Base-by-base conservation (phyloP, 2,888 invertebrate genomes). In the Digitonthophagus gazella region DNA sequence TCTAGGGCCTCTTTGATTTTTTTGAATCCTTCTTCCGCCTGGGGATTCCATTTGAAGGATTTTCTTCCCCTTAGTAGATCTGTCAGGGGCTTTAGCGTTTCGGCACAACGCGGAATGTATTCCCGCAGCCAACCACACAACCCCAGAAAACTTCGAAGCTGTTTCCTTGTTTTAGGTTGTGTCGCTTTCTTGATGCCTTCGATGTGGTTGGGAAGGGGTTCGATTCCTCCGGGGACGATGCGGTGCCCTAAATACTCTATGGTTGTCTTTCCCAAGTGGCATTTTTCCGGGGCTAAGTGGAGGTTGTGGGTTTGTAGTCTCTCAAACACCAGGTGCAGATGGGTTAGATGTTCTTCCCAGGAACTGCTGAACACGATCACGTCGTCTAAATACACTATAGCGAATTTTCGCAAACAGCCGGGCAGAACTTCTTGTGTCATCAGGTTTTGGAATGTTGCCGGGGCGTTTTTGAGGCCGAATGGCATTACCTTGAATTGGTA, bases 401-500 rank as follows among this genome's bases (percentile, higher is more conserved):
- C 72, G 44, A 71, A 72, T 0, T 69, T 4, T 1, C 69, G 66
- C 1, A 75, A 22, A 28, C 72, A 73, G 0, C 76, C 76, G 0
- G 64, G 44, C 0, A 75, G 71, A 0, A 76, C 4, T 72, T 63
- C 73, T 8, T 73, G 72, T 11, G 75, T 70, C 75, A 78, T 77
- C 2, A 78, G 64, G 3, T 75, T 67, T 22, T 78, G 78, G 20
- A 79, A 79, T 0, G 76, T 76, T 3, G 72, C 28, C 1, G 28
- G 28, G 1, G 28, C 28, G 3, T 3, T 44, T 75, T n/a, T n/a
- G n/a, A n/a, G n/a, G n/a, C n/a, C n/a, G n/a, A n/a, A n/a, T n/a
- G n/a, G n/a, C n/a, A n/a, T 78, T 0, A 77, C 75, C 2, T 69
- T 65, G 54, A 77, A 80, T 28, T 77, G 74, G 65, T 74, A 79